phyloP scores from a whole-genome alignment of 2,113 vertebrate genomes.

The Anguilla japonica region DNA sequence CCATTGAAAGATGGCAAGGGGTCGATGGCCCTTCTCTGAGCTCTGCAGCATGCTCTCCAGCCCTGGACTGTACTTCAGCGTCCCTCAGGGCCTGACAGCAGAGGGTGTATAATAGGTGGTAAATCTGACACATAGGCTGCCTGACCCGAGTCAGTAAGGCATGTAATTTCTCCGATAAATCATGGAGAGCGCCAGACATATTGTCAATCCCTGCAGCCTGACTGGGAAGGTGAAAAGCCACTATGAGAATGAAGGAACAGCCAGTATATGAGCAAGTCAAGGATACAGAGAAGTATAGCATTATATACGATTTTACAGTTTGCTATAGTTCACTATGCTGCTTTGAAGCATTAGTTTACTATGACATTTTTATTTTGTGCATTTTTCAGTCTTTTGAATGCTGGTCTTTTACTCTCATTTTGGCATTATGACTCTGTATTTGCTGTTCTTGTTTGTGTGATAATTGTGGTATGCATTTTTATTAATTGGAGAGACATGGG shows the following conservation, averaged over 20 bases:
- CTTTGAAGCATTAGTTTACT: neutral
- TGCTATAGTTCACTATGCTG: neutral
- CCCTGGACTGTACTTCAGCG: neutral
- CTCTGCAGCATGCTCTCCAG: neutral
- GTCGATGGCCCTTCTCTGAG: neutral
- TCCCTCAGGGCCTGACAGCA: slow-evolving; percentile 13
- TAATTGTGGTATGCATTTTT: neutral
- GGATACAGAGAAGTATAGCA: neutral
- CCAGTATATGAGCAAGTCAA: neutral
- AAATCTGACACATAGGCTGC: slow-evolving; percentile 13
- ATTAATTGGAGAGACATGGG: neutral
- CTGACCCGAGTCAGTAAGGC: slow-evolving; percentile 10
- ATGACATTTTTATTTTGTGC: neutral
- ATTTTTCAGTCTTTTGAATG: neutral
- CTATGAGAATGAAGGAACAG: neutral
- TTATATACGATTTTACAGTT: neutral
- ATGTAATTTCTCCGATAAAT: slow-evolving; percentile 17
- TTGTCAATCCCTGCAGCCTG: slow-evolving; percentile 5
- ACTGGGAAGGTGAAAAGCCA: neutral
- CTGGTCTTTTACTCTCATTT: neutral
- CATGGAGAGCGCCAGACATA: slow-evolving; percentile 26
- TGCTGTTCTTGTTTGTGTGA: neutral
- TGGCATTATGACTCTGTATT: neutral
- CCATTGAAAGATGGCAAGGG: neutral
- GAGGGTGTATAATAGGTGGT: slow-evolving; percentile 13